Evolutionary conservation across 2,888 invertebrate genomes (phyloP), one percentile per base, ranked within the genome.

Genomic region (Sminthurides aquaticus): DNA sequence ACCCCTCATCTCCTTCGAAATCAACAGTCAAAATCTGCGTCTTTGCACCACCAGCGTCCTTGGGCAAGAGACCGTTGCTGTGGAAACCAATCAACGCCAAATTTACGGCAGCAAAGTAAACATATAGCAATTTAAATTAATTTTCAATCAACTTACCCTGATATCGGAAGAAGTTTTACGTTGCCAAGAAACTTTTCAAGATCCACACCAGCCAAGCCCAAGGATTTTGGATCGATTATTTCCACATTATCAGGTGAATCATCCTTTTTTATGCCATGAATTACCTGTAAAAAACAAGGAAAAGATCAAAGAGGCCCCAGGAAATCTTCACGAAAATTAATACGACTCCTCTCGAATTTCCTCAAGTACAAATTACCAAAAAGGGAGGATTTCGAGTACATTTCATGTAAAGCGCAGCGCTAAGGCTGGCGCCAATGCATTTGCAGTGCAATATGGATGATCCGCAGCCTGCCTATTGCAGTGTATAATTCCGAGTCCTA

Each of bases 1-100:
- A 58, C n/a, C 70, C 68, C 67, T 74, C 74, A 68, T 74, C 70
- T 8, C 74, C 72, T 27, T 71, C 72, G 59, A 74, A 74, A 24
- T 72, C 74, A 2, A 74, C 74, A 0, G 72, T 70, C 15, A 74
- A 56, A 54, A 74, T 74, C 62, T 74, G 74, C 1, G 74, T 72
- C 60, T 74, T 74, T n/a, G 64, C 34, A 5, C 56, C 43, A 8
- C 56, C 43, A n/a, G 55, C 27, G 28, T 64, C 64, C 25, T 64
- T 64, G 2, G 64, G 28, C 15, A 52, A 8, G 24, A 64, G 25
- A 15, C 56, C 56, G 43, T 64, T 64, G n/a, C 64, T 64, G 22
- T n/a, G 24, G 20, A 28, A 34, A 3, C 24, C 15, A 60, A 34
- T n/a, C n/a, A n/a, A n/a, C n/a, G n/a, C 11, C 43, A 43, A 43